These are phyloP conservation scores for Fregata magnificens DNA, from an alignment of 2,113 vertebrate genomes.

Conservation along the genomic window DNA sequence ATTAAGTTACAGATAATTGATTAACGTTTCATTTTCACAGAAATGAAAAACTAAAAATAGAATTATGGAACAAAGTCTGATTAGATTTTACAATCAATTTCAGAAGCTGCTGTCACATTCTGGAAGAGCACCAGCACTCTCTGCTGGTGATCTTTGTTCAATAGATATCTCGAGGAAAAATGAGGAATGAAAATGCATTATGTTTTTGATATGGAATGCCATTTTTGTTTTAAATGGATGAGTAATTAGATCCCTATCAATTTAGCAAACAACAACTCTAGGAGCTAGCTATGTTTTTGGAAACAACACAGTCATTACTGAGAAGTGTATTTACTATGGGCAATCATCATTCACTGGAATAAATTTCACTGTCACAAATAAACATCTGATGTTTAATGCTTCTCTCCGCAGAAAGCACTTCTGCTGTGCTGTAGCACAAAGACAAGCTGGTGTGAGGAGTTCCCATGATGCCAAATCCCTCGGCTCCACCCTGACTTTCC, in stretches of 20 bases:
- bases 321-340: background rate
- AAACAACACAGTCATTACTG: background rate
- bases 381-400: background rate
- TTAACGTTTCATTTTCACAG: constrained; percentile 14
- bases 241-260: background rate
- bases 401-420: background rate
- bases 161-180: background rate
- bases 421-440: background rate
- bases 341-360: background rate
- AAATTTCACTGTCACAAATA: constrained; percentile 1
- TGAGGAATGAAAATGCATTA: background rate
- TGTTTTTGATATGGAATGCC: background rate
- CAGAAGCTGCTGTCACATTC: background rate
- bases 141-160: constrained; percentile 32
- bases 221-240: background rate
- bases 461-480: constrained; percentile 1
- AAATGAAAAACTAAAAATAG: constrained; percentile 11
- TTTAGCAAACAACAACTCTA: background rate
- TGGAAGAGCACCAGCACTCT: constrained; percentile 42
- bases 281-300: background rate
- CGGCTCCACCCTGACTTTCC: constrained; percentile 14
- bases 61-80: background rate
- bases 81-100: background rate
- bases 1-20: background rate
- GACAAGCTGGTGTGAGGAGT: constrained; percentile 1